phyloP scores from a whole-genome alignment of 2,888 invertebrate species.

The Tenthredo notha region DNA sequence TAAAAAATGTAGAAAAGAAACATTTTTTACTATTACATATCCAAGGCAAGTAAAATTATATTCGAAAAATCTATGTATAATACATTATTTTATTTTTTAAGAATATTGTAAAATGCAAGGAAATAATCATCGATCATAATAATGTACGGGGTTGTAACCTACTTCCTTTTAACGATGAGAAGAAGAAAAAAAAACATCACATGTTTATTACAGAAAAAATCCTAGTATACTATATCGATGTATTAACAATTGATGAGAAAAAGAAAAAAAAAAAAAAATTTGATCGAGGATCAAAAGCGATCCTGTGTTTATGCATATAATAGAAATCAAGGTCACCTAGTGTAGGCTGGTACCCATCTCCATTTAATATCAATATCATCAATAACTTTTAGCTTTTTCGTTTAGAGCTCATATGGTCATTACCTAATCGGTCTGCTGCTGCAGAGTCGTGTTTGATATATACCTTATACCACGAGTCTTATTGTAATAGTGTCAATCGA shows the following conservation, averaged over 20 bases:
- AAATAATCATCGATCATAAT: background rate
- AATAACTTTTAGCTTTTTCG: constrained; percentile 23
- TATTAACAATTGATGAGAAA: background rate
- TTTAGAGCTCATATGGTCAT: constrained; percentile 3
- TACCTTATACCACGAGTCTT: background rate
- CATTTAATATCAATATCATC: background rate
- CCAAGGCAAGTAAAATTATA: too few species aligned
- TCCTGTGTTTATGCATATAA: background rate
- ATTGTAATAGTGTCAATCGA: background rate
- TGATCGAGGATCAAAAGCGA: background rate
- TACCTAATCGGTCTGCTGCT: constrained; percentile 9
- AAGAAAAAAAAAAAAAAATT: too few species aligned
- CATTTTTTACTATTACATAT: too few species aligned
- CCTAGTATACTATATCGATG: background rate
- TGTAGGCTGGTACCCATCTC: constrained; percentile 17
- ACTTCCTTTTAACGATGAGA: background rate
- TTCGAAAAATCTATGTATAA: too few species aligned
- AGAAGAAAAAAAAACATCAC: background rate
- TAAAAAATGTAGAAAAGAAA: too few species aligned
- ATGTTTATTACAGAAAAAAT: background rate
- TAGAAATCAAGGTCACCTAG: background rate
- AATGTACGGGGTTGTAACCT: background rate
- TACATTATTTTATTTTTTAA: too few species aligned
- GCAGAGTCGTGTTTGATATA: background rate
- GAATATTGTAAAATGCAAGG: background rate